Evolutionary conservation across 92 coral and sea anemone genomes (phyloP).

Genomic region (Parazoanthus swiftii): DNA sequence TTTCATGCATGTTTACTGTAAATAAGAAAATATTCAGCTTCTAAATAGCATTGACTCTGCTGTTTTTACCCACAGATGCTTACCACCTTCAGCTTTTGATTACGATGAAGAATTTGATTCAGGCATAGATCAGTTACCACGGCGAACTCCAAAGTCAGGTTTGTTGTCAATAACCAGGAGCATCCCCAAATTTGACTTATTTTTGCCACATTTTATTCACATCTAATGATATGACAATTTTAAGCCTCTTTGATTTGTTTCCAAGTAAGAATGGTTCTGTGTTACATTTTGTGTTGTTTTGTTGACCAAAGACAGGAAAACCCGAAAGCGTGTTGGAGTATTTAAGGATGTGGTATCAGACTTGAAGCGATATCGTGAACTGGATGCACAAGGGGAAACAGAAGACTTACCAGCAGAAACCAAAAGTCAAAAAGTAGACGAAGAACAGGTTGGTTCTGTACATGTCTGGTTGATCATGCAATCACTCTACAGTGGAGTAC

Average conservation of each 20-base stretch:
- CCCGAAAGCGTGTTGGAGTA: conserved; percentile 42
- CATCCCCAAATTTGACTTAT: not conserved
- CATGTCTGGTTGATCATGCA: no score
- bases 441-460: not conserved
- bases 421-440: not conserved
- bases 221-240: not conserved
- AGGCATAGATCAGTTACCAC: conserved; percentile 23
- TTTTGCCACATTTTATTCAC: not conserved
- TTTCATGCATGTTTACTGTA: no score
- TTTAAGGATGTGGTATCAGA: conserved; percentile 40
- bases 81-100: conserved; percentile 38
- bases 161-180: not conserved
- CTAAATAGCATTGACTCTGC: not conserved
- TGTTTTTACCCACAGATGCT: conserved; percentile 20
- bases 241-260: not conserved
- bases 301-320: conserved; percentile 31
- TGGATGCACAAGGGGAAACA: conserved; percentile 33
- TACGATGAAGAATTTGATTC: conserved; percentile 30
- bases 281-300: not conserved
- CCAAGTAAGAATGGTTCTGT: not conserved
- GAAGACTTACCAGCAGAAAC: not conserved
- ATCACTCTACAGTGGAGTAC: no score
- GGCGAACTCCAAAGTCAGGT: conserved; percentile 39
- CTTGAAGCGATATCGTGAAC: conserved; percentile 28
- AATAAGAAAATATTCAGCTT: no score